Percentiles rank a stretch among this genome's conserved stretches.
These are phyloP conservation scores for Turdus rufiventris DNA, from an alignment of 2,113 vertebrate species.

Conservation along the genomic window DNA sequence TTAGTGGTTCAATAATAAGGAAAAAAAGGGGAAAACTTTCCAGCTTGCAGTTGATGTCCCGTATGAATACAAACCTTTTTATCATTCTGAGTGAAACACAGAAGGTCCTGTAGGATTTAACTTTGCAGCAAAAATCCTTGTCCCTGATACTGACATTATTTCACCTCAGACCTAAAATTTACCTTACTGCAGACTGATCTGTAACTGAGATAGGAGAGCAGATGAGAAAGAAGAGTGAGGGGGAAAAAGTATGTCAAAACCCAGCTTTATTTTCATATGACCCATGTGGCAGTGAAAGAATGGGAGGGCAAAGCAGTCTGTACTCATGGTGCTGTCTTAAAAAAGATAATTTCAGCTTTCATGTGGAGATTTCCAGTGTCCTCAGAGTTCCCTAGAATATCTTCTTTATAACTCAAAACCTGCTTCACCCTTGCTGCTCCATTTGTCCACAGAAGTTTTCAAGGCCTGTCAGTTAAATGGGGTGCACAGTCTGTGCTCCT, in stretches of 20 bases:
- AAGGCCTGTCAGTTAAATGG: not conserved
- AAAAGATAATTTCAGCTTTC: not conserved
- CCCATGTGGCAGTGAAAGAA: not conserved
- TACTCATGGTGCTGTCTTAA: not conserved
- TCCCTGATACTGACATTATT: not conserved
- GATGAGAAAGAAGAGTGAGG: not conserved
- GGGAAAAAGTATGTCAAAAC: not conserved
- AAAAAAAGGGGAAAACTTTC: not conserved
- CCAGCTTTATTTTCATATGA: not conserved
- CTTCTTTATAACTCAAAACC: not conserved
- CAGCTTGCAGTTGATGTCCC: not conserved
- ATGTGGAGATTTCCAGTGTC: not conserved
- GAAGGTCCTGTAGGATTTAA: not conserved
- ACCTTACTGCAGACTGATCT: not conserved
- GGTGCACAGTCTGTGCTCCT: not conserved
- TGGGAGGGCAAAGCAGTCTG: rapidly evolving
- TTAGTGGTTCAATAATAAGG: not conserved
- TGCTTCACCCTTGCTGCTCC: not conserved
- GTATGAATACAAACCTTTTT: not conserved
- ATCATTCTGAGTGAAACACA: not conserved
- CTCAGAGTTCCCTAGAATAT: not conserved
- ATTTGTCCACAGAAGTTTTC: not conserved
- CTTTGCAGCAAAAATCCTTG: not conserved
- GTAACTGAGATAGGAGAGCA: not conserved
- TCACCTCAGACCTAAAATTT: not conserved